Conservation (phyloP, 2,113 vertebrate species). For the Henicopernis longicauda region DNA sequence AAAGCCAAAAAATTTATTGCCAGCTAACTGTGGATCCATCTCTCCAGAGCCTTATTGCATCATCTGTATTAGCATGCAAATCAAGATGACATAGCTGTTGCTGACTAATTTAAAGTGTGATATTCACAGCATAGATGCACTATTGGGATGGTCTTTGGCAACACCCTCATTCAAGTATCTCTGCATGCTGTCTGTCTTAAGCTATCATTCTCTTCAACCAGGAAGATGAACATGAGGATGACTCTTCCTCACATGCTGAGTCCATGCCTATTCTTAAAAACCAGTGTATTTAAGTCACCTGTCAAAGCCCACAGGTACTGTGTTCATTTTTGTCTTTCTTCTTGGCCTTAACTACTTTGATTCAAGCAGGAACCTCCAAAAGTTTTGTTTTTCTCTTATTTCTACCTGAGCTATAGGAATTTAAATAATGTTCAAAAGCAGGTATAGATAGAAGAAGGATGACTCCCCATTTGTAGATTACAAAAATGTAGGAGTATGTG, state of each 20-base stretch:
- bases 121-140: neutral
- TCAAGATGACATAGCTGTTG: neutral
- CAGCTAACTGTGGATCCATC: neutral
- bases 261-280: neutral
- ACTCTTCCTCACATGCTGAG: neutral
- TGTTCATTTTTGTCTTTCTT: neutral
- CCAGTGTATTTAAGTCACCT: neutral
- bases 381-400: neutral
- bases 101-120: neutral
- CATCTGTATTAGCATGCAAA: neutral
- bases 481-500: neutral
- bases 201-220: neutral
- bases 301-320: neutral
- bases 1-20: neutral
- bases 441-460: neutral
- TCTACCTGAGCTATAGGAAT: neutral
- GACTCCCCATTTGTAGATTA: neutral
- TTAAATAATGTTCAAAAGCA: neutral
- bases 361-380: neutral
- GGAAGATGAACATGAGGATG: neutral
- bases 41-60: neutral
- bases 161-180: neutral
- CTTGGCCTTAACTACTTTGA: neutral
- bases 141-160: neutral
- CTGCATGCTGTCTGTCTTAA: neutral